Conservation (phyloP, 2,797 vertebrate genomes). For the Rhincodon typus region DNA sequence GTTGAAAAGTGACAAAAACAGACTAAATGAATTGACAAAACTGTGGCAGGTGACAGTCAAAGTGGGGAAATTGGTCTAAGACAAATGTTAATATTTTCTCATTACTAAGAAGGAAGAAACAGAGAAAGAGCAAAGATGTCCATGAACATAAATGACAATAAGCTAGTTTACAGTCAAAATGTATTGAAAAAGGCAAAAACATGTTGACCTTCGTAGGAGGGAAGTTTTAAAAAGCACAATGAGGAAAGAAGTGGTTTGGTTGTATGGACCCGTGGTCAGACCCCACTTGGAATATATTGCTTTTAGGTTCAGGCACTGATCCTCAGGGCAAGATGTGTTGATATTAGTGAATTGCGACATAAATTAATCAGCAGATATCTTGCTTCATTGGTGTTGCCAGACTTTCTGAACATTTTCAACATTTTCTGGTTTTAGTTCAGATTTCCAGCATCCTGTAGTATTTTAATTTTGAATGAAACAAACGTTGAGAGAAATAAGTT, state of each 20-base stretch:
- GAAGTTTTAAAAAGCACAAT: background rate
- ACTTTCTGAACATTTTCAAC: too few relatives aligned
- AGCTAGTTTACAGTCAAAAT: background rate
- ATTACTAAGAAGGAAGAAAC: background rate
- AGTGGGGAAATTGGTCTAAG: background rate
- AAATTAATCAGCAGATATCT: background rate
- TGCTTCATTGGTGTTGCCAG: too few relatives aligned
- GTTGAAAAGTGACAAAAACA: background rate
- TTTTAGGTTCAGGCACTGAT: background rate
- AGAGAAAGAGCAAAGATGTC: background rate
- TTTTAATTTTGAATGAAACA: too few relatives aligned
- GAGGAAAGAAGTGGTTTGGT: background rate
- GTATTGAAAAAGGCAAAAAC: background rate
- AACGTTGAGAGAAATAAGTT: background rate
- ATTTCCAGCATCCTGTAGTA: too few relatives aligned
- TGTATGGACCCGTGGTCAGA: background rate
- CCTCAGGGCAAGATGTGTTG: background rate
- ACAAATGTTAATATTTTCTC: background rate
- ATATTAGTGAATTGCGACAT: too few relatives aligned
- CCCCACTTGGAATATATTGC: background rate
- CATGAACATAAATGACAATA: background rate
- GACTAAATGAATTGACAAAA: background rate
- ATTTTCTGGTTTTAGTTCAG: too few relatives aligned
- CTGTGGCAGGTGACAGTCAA: background rate
- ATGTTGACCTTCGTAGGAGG: background rate